phyloP scores from a whole-genome alignment of 2,888 invertebrate genomes.

The Drosophila neutralis region DNA sequence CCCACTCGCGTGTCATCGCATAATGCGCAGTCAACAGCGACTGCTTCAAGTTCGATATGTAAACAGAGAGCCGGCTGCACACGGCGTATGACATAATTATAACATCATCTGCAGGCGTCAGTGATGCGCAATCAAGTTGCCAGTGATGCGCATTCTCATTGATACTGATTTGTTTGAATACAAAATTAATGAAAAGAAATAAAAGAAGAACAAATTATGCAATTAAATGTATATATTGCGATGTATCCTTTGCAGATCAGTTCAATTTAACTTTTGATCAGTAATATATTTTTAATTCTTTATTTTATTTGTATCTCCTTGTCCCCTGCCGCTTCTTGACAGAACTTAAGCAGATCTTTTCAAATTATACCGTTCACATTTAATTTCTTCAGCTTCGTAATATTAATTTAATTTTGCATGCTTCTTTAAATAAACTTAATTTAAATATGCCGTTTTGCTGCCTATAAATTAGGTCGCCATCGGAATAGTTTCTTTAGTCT shows the following conservation, averaged over 20 bases:
- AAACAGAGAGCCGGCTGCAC: constrained; percentile 45
- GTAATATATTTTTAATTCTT: too few relatives aligned
- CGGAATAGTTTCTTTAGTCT: neutral
- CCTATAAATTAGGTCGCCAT: neutral
- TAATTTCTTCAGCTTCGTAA: neutral
- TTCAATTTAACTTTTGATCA: too few relatives aligned
- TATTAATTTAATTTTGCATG: neutral
- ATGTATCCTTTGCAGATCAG: too few relatives aligned
- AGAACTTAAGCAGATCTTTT: neutral
- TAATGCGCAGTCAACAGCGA: constrained; percentile 15
- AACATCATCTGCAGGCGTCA: too few relatives aligned
- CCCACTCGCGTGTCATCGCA: constrained; percentile 33
- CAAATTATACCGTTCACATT: neutral
- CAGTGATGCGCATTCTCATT: too few relatives aligned
- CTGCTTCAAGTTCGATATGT: constrained; percentile 26
- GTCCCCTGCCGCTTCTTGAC: neutral
- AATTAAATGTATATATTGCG: too few relatives aligned
- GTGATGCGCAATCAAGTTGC: too few relatives aligned
- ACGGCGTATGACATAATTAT: too few relatives aligned
- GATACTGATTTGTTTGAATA: too few relatives aligned
- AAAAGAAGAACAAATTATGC: too few relatives aligned
- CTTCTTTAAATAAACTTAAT: neutral
- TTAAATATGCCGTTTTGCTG: neutral
- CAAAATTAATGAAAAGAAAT: too few relatives aligned
- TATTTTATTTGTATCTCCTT: too few relatives aligned